Evolutionary conservation across 2,888 invertebrate species (phyloP), one percentile per base, ranked within the genome.

Genomic region (Drosophila cracens): DNA sequence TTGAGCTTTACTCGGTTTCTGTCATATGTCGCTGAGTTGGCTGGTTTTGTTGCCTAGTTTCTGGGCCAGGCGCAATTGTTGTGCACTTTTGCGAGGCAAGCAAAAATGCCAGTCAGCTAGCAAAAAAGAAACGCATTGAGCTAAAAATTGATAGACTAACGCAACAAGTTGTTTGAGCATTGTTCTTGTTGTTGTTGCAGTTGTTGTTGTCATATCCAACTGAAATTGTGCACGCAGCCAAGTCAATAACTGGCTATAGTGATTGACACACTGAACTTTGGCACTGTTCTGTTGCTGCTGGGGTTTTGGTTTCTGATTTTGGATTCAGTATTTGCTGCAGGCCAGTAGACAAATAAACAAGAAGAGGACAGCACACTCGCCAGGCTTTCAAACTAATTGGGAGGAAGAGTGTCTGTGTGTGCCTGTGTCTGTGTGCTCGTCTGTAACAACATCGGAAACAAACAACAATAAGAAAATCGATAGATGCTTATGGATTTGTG

Each of bases 371-470:
- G 52, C 25, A 58, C 57, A 52, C 43, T 56, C 67, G 38, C 27
- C 49, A 75, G 56, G 63, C 78, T 73, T 82, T 73, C 81, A 65
- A 81, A 85, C 83, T 83, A 83, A 83, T 83, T 83, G 83, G 81
- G 34, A 4, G 27, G 83, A 59, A 63, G 64, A 71, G 64, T 52
- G 53, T 66, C 61, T 21, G 57, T 60, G 62, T 65, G 66, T 57
- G 21, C 21, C 33, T 64, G 61, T 65, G 66, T 46, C 38, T 59
- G 61, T 52, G 66, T 62, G 53, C 29, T 56, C 40, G 68, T 38
- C 67, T 65, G 52, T 67, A 51, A 34, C 52, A 38, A 21, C 59
- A 59, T 34, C 46, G 27, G 34, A 46, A 70, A 43, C 70, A 70
- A 66, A 70, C 74, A 80, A 68, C 70, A 65, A 68, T 57, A 81